phyloP scores from a whole-genome alignment of 92 coral and sea anemone genomes.

The Plumapathes pennacea region DNA sequence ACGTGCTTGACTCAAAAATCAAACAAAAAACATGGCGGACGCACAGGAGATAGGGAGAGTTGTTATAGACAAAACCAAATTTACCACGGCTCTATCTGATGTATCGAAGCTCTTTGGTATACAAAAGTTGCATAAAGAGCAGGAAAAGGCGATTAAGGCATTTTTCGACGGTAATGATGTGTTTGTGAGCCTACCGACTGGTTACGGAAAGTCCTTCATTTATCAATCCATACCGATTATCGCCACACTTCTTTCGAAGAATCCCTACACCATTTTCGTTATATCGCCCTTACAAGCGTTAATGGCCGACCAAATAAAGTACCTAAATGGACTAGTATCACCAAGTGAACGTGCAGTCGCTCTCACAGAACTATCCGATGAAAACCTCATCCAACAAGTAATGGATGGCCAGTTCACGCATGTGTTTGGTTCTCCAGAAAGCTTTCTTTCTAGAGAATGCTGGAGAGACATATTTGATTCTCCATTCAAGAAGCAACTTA shows the following conservation, averaged over 20 bases:
- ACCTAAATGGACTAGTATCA: conserved; percentile 9
- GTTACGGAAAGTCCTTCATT: conserved; percentile 26
- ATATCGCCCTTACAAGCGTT: conserved; percentile 30
- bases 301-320: conserved; percentile 23
- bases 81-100: not conserved
- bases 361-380: conserved; percentile 11
- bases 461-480: conserved; percentile 3
- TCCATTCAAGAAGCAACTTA: conserved; percentile 4
- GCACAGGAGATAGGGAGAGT: too few species aligned
- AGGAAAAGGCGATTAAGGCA: conserved; percentile 13
- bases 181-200: conserved; percentile 36
- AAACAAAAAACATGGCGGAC: not conserved
- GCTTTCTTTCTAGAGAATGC: conserved; percentile 1
- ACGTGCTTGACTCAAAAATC: not conserved
- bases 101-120: not conserved
- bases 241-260: conserved; percentile 22
- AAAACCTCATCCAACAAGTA: conserved; percentile 7
- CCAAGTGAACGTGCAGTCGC: conserved; percentile 12
- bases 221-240: conserved; percentile 20
- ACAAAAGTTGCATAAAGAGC: conserved; percentile 13
- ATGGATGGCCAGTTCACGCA: conserved; percentile 7
- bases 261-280: conserved; percentile 15
- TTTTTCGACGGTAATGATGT: conserved; percentile 22
- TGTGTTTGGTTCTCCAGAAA: conserved; percentile 33
- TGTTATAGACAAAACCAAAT: not conserved